Conservation (phyloP, 2,797 vertebrate species). For the Paramormyrops hopkinsi region DNA sequence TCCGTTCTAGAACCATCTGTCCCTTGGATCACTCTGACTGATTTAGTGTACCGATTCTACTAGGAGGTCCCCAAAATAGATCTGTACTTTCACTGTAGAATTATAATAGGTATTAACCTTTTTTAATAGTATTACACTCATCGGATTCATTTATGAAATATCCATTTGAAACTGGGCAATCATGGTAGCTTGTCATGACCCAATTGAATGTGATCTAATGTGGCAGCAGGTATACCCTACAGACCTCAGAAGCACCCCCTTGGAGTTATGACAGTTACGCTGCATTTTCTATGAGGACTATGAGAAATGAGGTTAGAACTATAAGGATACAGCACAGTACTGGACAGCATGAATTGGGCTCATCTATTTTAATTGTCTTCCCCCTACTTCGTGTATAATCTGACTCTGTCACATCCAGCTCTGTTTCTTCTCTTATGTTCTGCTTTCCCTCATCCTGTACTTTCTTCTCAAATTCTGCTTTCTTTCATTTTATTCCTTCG, state of each 20-base stretch:
- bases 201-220: background rate
- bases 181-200: background rate
- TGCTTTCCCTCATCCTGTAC: background rate
- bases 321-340: background rate
- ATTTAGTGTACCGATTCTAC: conserved; percentile 1
- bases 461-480: background rate
- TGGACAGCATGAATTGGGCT: background rate
- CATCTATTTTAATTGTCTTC: background rate
- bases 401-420: background rate
- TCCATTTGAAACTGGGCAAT: background rate
- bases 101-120: background rate
- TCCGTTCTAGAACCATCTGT: background rate
- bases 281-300: background rate
- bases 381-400: background rate
- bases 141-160: background rate
- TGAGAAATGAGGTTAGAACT: background rate
- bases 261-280: background rate
- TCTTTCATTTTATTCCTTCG: background rate
- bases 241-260: background rate
- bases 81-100: background rate
- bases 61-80: background rate
- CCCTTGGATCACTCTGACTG: conserved; percentile 3
- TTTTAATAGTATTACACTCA: background rate
- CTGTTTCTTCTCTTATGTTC: background rate
- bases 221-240: background rate